Evolutionary conservation across 2,888 invertebrate genomes (phyloP), one percentile per base, ranked within the genome.

Genomic region (Dorcus hopei): DNA sequence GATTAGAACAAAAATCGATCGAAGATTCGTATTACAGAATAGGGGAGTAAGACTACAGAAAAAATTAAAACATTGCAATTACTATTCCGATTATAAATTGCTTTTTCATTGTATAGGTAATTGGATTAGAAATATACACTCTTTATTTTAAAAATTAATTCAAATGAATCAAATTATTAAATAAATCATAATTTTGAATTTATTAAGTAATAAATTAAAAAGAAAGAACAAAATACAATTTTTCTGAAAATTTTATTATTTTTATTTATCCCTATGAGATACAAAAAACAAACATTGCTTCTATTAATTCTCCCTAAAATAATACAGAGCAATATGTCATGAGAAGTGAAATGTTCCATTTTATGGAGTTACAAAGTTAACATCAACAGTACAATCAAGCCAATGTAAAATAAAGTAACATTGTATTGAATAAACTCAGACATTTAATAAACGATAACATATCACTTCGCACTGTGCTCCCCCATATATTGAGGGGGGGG

Each of bases 211-310:
- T 19, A 33, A 33, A 6, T 33, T 33, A 33, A 33, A 33, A 33
- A 33, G 26, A 33, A 33, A 26, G 26, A 26, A 26, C 26, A 26
- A 4, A 45, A 45, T 45, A 23, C 23, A 41, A n/a, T 80, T 51
- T 60, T 60, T 80, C 79, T 80, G 77, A 80, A 82, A 82, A 81
- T 80, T 82, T 83, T 82, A 74, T 74, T 74, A 67, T 67, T 70
- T 72, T 72, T 72, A 80, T 81, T 82, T 80, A 79, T 81, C 79
- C 81, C 83, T 83, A 83, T 81, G 79, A 82, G 82, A 82, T 83
- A 83, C 80, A 83, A 83, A 83, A 83, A 83, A 83, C 81, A 83
- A 83, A 83, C 81, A 82, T 82, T 80, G 81, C 79, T 79, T 79
- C 73, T 73, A 72, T 70, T 72, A 71, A 74, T 74, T 74, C 78